Percentiles rank a stretch among this genome's conserved stretches.
Evolutionary conservation across 2,113 vertebrate species (phyloP).

Genomic region (Notarius lentiginosus): DNA sequence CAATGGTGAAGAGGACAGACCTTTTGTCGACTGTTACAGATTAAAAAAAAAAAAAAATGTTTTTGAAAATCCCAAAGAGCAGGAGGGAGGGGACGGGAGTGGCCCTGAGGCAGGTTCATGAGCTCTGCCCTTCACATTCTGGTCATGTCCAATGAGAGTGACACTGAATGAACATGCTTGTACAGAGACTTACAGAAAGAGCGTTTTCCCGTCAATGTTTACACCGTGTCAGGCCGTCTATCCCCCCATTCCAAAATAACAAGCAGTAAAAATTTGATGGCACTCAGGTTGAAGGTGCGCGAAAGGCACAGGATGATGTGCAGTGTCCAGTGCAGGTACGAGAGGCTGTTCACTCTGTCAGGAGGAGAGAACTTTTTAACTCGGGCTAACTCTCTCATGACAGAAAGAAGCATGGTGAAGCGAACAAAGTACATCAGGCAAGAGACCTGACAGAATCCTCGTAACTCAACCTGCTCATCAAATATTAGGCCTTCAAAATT

Average conservation of each 20-base stretch:
- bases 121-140: conserved; percentile 69
- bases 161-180: conserved; percentile 74
- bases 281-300: conserved; percentile 39
- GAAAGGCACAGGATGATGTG: conserved; percentile 19
- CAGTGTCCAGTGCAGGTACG: conserved; percentile 38
- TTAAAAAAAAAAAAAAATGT: neutral
- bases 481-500: conserved; percentile 69
- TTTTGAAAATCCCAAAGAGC: conserved; percentile 34
- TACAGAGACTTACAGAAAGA: conserved; percentile 68
- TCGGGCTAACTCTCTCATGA: conserved; percentile 61
- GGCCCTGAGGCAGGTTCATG: conserved; percentile 75
- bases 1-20: conserved; percentile 37
- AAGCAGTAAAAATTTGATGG: conserved; percentile 63
- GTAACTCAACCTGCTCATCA: conserved; percentile 64
- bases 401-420: conserved; percentile 64
- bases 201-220: conserved; percentile 72
- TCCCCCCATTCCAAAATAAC: conserved; percentile 57
- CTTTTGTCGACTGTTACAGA: conserved; percentile 14
- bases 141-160: conserved; percentile 67
- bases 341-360: conserved; percentile 27
- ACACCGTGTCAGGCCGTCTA: conserved; percentile 70
- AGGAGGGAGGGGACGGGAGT: conserved; percentile 63
- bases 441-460: conserved; percentile 59
- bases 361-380: conserved; percentile 46
- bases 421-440: conserved; percentile 59